phyloP scores from a whole-genome alignment of 2,888 invertebrate species.

The Cheilosia variabilis region DNA sequence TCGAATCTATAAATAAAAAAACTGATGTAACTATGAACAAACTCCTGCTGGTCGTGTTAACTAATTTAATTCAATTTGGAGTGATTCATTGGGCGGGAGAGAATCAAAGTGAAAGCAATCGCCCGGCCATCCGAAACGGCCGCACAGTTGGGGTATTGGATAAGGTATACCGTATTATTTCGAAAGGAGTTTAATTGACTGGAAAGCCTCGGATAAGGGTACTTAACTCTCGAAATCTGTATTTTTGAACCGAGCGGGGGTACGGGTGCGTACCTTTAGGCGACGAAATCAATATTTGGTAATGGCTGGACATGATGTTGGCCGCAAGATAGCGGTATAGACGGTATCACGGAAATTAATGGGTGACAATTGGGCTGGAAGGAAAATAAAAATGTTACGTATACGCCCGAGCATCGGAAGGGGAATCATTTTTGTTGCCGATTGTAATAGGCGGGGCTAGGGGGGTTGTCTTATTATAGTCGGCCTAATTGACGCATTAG shows the following conservation, averaged over 20 bases:
- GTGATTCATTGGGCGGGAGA: conserved; percentile 44
- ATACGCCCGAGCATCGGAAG: conserved; percentile 13
- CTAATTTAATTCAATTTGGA: conserved; percentile 68
- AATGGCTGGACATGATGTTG: conserved; percentile 23
- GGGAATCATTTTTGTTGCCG: not conserved
- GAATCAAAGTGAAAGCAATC: conserved; percentile 66
- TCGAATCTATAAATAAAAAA: conserved; percentile 77
- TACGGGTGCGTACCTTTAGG: conserved; percentile 7
- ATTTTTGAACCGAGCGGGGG: conserved; percentile 52
- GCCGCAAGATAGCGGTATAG: not conserved
- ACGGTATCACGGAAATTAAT: too few species aligned
- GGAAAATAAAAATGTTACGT: conserved; percentile 49
- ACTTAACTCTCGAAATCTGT: conserved; percentile 57
- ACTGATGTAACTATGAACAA: not conserved
- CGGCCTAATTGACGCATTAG: too few species aligned
- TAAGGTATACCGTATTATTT: conserved; percentile 51
- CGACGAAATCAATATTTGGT: conserved; percentile 44
- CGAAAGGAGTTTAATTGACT: conserved; percentile 71
- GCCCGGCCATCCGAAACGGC: conserved; percentile 41
- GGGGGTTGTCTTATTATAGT: too few species aligned
- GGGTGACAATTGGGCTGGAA: not conserved
- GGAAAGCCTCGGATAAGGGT: conserved; percentile 72
- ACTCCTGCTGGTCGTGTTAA: conserved; percentile 14
- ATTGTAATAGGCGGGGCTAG: too few species aligned
- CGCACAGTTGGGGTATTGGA: conserved; percentile 36